These are phyloP conservation scores for Clunio marinus DNA, from an alignment of 2,888 invertebrate genomes.

Conservation along the genomic window DNA sequence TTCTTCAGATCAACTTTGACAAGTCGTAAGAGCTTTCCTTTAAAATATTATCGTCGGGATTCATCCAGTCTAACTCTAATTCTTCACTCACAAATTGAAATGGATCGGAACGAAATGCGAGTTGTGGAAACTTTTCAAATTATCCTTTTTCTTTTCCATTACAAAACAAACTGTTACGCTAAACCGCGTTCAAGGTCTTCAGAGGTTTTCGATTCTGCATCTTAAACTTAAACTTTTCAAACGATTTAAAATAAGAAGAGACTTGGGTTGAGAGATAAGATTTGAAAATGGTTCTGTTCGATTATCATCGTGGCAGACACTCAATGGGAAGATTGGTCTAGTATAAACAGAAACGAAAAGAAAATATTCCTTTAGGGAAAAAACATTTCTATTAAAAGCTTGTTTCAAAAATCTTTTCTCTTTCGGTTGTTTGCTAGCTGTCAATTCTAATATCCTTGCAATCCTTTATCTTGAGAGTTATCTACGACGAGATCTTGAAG, in stretches of 20 bases:
- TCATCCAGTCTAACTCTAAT: not conserved
- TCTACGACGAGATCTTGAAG: no score
- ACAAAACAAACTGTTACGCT: no score
- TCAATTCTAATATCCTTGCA: conserved; percentile 11
- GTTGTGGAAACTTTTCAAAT: conserved; percentile 18
- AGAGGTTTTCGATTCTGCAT: no score
- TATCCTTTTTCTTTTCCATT: not conserved
- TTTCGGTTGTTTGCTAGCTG: conserved; percentile 1
- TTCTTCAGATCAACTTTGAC: no score
- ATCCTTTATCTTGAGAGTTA: not conserved
- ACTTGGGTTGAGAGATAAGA: not conserved
- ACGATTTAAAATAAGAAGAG: not conserved
- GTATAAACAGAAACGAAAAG: not conserved
- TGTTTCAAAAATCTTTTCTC: not conserved
- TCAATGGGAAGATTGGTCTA: not conserved
- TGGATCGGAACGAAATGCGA: conserved; percentile 10
- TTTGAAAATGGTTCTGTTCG: not conserved
- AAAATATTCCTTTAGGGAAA: not conserved
- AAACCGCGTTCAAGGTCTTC: no score
- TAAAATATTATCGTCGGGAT: not conserved
- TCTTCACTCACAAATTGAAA: conserved; percentile 20
- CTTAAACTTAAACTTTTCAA: no score
- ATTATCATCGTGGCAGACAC: not conserved
- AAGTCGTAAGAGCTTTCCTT: no score
- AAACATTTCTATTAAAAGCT: conserved; percentile 5